Evolutionary conservation across 2,888 invertebrate species (phyloP).

Genomic region (Phalera bucephala): DNA sequence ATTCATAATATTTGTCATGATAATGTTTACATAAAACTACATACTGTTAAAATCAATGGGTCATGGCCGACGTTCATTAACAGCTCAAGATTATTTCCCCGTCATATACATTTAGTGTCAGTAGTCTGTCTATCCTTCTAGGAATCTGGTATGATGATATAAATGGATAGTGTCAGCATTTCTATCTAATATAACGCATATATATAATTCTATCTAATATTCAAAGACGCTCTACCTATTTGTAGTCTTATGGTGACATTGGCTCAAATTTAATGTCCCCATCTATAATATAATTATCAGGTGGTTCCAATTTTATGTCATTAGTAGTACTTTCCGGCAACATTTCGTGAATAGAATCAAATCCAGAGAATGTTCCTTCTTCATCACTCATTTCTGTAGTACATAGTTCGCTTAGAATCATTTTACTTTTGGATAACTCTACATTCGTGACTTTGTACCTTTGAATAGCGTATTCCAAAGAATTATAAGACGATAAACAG

Average conservation of each 20-base stretch:
- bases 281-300: conserved; percentile 9
- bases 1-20: no score
- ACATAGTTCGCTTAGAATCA: conserved; percentile 65
- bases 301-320: conserved; percentile 36
- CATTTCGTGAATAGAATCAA: conserved; percentile 39
- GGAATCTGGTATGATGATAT: no score
- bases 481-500: conserved; percentile 46
- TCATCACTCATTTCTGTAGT: conserved; percentile 67
- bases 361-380: conserved; percentile 34
- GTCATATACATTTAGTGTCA: no score
- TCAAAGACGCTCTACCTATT: no score
- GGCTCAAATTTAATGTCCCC: conserved; percentile 45
- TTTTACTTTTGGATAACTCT: conserved; percentile 43
- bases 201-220: no score
- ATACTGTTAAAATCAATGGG: no score
- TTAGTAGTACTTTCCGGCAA: conserved; percentile 55
- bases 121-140: no score
- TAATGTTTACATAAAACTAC: no score
- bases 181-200: no score
- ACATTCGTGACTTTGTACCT: conserved; percentile 40
- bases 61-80: no score
- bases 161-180: no score
- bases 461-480: conserved; percentile 55
- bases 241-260: conserved; percentile 29
- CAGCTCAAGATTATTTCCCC: no score